Evolutionary conservation across 2,888 invertebrate species (phyloP).

Genomic region (Phengaris alcon): DNA sequence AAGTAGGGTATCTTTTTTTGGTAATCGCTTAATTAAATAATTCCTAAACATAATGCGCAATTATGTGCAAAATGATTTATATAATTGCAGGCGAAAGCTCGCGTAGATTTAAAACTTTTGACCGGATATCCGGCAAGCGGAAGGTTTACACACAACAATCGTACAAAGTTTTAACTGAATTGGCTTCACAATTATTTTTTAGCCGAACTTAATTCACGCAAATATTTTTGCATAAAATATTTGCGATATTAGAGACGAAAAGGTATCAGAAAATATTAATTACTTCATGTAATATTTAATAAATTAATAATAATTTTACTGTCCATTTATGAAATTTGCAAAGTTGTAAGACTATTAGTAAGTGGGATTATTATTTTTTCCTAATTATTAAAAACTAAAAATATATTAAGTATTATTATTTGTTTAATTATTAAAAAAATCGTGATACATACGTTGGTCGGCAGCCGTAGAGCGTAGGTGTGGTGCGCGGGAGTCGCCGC

Average conservation of each 20-base stretch:
- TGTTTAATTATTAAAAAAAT: not conserved
- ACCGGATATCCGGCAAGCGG: not conserved
- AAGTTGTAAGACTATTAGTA: no score
- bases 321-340: no score
- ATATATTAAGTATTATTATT: not conserved
- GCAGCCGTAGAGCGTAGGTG: not conserved
- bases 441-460: constrained; percentile 7
- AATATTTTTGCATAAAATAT: no score
- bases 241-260: no score
- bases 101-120: not conserved
- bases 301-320: no score
- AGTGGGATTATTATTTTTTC: no score
- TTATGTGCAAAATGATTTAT: not conserved
- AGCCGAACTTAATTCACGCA: not conserved
- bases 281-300: no score
- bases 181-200: not conserved
- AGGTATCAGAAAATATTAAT: no score
- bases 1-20: no score
- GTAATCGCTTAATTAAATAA: no score
- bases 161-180: not conserved
- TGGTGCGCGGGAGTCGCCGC: not conserved
- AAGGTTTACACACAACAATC: not conserved
- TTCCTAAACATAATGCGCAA: not conserved
- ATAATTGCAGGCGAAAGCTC: not conserved
- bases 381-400: not conserved